Evolutionary conservation across 2,888 invertebrate species (phyloP), one percentile per base, ranked within the genome.

Genomic region (Orchesellides sinensis): DNA sequence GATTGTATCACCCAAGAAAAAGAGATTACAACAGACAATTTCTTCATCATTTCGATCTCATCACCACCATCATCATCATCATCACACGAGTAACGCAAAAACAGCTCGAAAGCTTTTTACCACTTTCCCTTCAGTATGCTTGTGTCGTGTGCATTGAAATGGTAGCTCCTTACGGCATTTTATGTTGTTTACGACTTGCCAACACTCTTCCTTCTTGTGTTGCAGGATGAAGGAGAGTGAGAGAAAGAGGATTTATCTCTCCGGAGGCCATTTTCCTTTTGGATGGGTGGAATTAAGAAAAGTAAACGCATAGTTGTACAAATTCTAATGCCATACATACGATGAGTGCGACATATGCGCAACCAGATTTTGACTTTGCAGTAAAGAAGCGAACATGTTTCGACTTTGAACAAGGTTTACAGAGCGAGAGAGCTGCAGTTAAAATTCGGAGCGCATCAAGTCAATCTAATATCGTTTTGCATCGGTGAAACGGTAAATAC

Each of bases 1-100:
- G 19, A 4, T 56, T 56, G 56, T 56, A 56, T 32, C 61, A 32
- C 61, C 61, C 29, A 8, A 32, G 5, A 32, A 61, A 61, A 35
- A 29, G 61, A 32, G 61, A 61, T 61, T 61, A 61, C 32, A 61
- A 61, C 61, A 61, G 61, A 32, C 61, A 61, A 61, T 61, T 61
- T 61, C 61, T 32, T 61, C 61, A 61, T 61, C 61, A 61, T 61
- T 32, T 32, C 32, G n/a, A 61, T 61, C 61, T 17, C 56, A 12
- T 27, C n/a, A n/a, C n/a, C n/a, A n/a, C n/a, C n/a, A n/a, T n/a
- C n/a, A n/a, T n/a, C n/a, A n/a, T 40, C 40, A 40, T 40, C 40
- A n/a, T 40, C 1, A 14, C 40, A 14, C 49, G 17, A 49, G n/a
- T n/a, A n/a, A n/a, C n/a, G n/a, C n/a, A 21, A 49, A 49, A 49